Conservation (phyloP, 1,140 invertebrate species). For the Arctopsyche grandis region DNA sequence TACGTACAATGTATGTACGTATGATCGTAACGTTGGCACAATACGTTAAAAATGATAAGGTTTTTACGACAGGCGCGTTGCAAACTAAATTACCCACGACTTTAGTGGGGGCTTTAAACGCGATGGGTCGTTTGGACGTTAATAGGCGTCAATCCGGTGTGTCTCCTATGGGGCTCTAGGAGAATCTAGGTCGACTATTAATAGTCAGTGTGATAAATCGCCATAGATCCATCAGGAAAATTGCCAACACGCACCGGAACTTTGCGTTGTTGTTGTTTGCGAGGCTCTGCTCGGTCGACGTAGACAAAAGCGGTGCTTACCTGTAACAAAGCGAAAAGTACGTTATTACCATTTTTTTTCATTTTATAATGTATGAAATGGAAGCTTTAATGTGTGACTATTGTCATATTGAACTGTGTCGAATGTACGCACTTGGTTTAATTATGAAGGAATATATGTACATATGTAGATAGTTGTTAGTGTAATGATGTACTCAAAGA, state of each 20-base stretch:
- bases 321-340: not conserved
- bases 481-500: too few species aligned
- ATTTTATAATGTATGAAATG: not conserved
- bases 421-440: too few species aligned
- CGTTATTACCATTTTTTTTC: not conserved
- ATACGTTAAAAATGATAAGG: not conserved
- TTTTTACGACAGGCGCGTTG: not conserved
- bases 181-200: conserved; percentile 20
- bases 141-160: conserved; percentile 18
- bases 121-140: not conserved
- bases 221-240: conserved; percentile 25
- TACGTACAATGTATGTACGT: too few species aligned
- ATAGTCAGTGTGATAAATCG: conserved; percentile 14
- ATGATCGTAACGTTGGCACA: too few species aligned
- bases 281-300: too few species aligned
- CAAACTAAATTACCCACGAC: conserved; percentile 14
- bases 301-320: conserved; percentile 8
- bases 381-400: not conserved
- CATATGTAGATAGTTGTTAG: too few species aligned
- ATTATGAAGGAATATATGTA: too few species aligned
- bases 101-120: conserved; percentile 5
- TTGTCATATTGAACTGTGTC: too few species aligned
- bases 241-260: conserved; percentile 1
- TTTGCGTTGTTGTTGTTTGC: too few species aligned
- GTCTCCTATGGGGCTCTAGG: not conserved